A percentile compares a stretch with the other conserved stretches of the same genome.
These are phyloP conservation scores for Mythimna impura DNA, from an alignment of 2,888 invertebrate genomes.

Conservation along the genomic window DNA sequence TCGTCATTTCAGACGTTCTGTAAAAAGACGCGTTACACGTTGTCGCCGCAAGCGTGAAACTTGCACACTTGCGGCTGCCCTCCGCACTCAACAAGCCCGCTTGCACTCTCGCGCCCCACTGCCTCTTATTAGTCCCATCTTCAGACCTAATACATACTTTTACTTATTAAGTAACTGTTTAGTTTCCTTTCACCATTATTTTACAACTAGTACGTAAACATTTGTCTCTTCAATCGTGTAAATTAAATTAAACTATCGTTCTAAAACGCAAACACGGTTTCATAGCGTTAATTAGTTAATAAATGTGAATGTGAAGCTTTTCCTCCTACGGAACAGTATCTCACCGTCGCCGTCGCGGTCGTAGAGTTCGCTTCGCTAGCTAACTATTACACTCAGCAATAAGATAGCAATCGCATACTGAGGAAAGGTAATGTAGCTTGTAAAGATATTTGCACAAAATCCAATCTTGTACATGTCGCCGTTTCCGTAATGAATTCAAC, in stretches of 20 bases:
- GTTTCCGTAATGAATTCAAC: slow-evolving; percentile 77
- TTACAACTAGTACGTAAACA: slow-evolving; percentile 30
- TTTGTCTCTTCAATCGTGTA: slow-evolving; percentile 45
- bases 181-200: slow-evolving; percentile 43
- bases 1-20: slow-evolving; percentile 72
- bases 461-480: slow-evolving; percentile 75
- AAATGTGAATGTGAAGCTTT: slow-evolving; percentile 63
- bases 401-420: slow-evolving; percentile 64
- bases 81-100: slow-evolving; percentile 68
- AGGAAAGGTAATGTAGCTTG: slow-evolving; percentile 65
- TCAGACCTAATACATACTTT: slow-evolving; percentile 61
- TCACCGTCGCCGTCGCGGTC: slow-evolving; percentile 54
- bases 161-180: slow-evolving; percentile 45
- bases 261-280: slow-evolving; percentile 63
- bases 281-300: slow-evolving; percentile 66
- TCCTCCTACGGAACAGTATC: slow-evolving; percentile 63
- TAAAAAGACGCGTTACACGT: slow-evolving; percentile 75
- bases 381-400: slow-evolving; percentile 66
- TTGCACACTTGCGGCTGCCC: slow-evolving; percentile 70
- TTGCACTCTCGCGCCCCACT: slow-evolving; percentile 61
- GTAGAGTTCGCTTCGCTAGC: slow-evolving; percentile 67
- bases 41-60: slow-evolving; percentile 69
- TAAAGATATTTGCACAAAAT: slow-evolving; percentile 73
- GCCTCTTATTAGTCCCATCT: slow-evolving; percentile 68
- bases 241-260: slow-evolving; percentile 57